Percentiles rank a stretch among this genome's conserved stretches.
These are phyloP conservation scores for Drosophila punjabiensis DNA, from an alignment of 1,140 invertebrate species.

Conservation along the genomic window DNA sequence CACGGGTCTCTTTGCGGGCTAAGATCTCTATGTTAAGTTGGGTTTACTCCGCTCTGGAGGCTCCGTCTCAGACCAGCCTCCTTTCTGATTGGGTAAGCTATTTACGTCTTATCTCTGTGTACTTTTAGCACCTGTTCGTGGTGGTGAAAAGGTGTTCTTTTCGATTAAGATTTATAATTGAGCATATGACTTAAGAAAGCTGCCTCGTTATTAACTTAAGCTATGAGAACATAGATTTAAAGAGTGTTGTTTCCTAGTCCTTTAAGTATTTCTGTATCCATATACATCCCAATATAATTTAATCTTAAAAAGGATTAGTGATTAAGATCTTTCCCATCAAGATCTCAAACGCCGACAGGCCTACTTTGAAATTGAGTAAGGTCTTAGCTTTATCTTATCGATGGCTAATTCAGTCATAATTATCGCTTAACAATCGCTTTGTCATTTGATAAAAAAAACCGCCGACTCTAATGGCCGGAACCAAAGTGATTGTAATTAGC, in stretches of 20 bases:
- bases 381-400: conserved; percentile 54
- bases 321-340: conserved; percentile 4
- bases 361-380: conserved; percentile 29
- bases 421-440: conserved; percentile 48
- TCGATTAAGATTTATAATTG: not conserved
- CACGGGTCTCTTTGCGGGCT: not conserved
- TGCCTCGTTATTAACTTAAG: not conserved
- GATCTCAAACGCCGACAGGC: conserved; percentile 2
- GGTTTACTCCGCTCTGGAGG: not conserved
- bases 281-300: not conserved
- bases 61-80: not conserved
- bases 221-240: not conserved
- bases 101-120: not conserved
- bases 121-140: not conserved
- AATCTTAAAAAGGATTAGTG: not conserved
- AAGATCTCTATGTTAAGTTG: not conserved
- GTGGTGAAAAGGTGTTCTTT: not conserved
- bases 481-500: conserved; percentile 38
- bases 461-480: conserved; percentile 30
- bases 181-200: not conserved
- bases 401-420: conserved; percentile 36
- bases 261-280: too few species aligned
- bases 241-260: too few species aligned
- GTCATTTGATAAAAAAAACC: conserved; percentile 45
- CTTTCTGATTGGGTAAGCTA: not conserved